phyloP scores from a whole-genome alignment of 2,113 vertebrate genomes.

The Pterocles orientalis region DNA sequence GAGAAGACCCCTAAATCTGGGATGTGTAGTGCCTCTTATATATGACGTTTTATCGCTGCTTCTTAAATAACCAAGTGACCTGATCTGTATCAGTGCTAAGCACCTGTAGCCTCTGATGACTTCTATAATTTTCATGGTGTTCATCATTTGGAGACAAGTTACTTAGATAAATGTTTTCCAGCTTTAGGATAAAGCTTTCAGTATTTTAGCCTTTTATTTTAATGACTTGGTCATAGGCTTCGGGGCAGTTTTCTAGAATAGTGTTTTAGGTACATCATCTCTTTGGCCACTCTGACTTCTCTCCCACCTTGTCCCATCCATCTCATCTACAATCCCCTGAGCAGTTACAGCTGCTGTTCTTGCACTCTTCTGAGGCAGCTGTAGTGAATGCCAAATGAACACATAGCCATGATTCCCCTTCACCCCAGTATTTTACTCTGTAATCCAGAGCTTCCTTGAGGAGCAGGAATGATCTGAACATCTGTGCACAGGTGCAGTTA shows the following conservation, averaged over 20 bases:
- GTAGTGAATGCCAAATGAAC: not conserved
- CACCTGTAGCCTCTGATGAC: not conserved
- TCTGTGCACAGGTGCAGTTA: not conserved
- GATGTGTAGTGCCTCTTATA: not conserved
- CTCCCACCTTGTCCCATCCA: not conserved
- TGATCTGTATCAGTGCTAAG: not conserved
- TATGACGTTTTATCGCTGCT: not conserved
- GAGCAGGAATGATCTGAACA: not conserved
- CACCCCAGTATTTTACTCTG: fast-evolving
- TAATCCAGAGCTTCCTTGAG: not conserved
- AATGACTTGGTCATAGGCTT: not conserved
- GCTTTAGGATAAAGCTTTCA: not conserved
- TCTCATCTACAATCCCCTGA: not conserved
- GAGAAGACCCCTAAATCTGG: not conserved
- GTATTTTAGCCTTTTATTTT: not conserved
- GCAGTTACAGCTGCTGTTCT: not conserved
- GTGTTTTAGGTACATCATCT: not conserved
- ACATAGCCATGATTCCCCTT: not conserved
- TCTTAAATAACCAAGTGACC: not conserved
- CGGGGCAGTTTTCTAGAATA: not conserved
- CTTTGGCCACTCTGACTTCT: not conserved
- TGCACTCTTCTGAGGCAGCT: not conserved
- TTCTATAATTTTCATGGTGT: not conserved
- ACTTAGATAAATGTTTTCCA: not conserved
- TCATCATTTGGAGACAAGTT: not conserved